Base-by-base conservation (phyloP, 2,797 vertebrate genomes). In the Tympanoctomys barrerae region DNA sequence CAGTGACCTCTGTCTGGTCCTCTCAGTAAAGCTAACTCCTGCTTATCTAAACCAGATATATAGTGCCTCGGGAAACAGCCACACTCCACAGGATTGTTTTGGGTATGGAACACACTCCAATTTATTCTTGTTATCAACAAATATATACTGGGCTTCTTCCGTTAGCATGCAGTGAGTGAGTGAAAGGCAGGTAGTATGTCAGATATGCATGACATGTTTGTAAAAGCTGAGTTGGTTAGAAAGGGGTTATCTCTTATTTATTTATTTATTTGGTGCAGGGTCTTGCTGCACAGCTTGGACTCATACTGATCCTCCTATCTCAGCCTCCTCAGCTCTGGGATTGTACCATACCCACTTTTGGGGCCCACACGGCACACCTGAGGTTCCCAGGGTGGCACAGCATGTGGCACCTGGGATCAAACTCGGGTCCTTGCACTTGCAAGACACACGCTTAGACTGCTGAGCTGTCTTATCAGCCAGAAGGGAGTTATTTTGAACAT, bases 1-100 rank as follows among this genome's bases (percentile, higher is more conserved):
- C 9, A 31, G 64, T 85, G 77, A 95, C 96, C 97, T 96, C 75
- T 80, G 85, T 93, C 95, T 93, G 39, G 89, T 96, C 70, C 91
- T 68, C 66, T 93, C 95, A 93, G 75, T 96, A 95, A 94, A 97
- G 81, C 81, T 82, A 92, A 93, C 70, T 77, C 42, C 39, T 91
- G 88, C 91, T 97, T 90, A 54, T 92, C 95, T 92, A 93, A 96
- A 96, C 26, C 90, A 96, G 93, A 78, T 89, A 73, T 2, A 42
- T 5, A 59, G 46, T 36, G 64, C 75, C 87, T 89, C 93, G 94
- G 82, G 92, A 96, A 94, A 87, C n/a, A 87, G 1, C 59, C 82
- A 87, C 71, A 68, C 87, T 81, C 93, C 66, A 18, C 19, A 36
- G 82, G 83, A 90, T 91, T 97, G 97, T 83, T 92, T 66, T 95